Percentiles rank a stretch among this genome's conserved stretches.
Evolutionary conservation across 2,888 invertebrate genomes (phyloP).

Genomic region (Abrostola triplasia): DNA sequence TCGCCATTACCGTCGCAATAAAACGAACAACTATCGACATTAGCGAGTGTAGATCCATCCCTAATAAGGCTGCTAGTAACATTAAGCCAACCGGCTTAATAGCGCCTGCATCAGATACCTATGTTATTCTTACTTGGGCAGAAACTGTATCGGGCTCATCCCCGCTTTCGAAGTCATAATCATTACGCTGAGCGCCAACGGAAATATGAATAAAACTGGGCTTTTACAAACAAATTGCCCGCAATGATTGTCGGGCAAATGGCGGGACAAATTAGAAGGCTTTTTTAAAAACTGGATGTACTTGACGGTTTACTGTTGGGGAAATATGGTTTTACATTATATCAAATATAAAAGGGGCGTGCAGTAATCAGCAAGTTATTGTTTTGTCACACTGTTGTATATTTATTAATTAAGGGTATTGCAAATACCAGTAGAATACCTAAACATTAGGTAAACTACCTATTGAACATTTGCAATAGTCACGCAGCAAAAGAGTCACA

Average conservation of each 20-base stretch:
- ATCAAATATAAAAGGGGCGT: background rate
- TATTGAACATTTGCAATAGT: too few species aligned
- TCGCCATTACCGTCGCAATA: background rate
- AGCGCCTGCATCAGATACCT: constrained; percentile 20
- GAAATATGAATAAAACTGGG: constrained; percentile 53
- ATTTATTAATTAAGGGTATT: too few species aligned
- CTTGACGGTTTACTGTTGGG: constrained; percentile 33
- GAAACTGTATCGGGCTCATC: constrained; percentile 23
- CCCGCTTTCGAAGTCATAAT: constrained; percentile 43
- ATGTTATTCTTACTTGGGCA: constrained; percentile 7
- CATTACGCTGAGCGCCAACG: constrained; percentile 31
- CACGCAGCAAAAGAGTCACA: too few species aligned
- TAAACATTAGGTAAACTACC: too few species aligned
- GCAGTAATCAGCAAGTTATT: too few species aligned
- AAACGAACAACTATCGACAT: background rate
- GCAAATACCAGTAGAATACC: too few species aligned
- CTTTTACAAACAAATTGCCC: constrained; percentile 52
- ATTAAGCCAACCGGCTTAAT: constrained; percentile 37
- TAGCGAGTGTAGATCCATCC: background rate
- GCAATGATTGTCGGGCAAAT: constrained; percentile 45
- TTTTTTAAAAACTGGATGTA: constrained; percentile 46
- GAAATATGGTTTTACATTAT: constrained; percentile 16
- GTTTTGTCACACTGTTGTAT: too few species aligned
- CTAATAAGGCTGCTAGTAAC: constrained; percentile 24
- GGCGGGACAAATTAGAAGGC: constrained; percentile 50